Evolutionary conservation across 2,113 vertebrate genomes (phyloP).

Genomic region (Uria aalge): DNA sequence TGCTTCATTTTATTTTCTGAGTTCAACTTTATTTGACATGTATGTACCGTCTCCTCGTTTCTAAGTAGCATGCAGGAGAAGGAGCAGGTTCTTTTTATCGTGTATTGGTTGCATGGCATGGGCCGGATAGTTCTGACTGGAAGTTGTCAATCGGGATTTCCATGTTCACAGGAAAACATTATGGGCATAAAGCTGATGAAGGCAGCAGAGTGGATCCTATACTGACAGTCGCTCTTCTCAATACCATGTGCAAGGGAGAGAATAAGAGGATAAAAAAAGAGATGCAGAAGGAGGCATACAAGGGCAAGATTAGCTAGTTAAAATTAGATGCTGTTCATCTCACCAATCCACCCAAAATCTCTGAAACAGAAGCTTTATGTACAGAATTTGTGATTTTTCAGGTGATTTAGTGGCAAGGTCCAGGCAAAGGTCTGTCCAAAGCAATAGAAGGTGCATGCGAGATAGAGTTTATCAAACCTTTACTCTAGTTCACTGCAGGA

Average conservation of each 20-base stretch:
- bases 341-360: neutral
- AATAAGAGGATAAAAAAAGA: neutral
- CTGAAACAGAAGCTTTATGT: neutral
- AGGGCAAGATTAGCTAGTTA: neutral
- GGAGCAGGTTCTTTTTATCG: neutral
- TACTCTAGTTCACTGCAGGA: neutral
- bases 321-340: neutral
- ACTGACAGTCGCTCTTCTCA: neutral
- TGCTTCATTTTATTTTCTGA: neutral
- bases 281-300: neutral
- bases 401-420: neutral
- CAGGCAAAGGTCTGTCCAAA: neutral
- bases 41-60: neutral
- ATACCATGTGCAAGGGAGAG: neutral
- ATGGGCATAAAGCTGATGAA: neutral
- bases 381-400: neutral
- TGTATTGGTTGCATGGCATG: neutral
- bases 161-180: fast-evolving
- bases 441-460: neutral
- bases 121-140: neutral
- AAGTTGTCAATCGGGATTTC: neutral
- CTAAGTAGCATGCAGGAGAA: neutral
- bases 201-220: neutral
- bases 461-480: neutral
- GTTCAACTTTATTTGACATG: neutral